A percentile compares a stretch with the other conserved stretches of the same genome.
phyloP scores from a whole-genome alignment of 2,113 vertebrate species.

The Thymallus thymallus region DNA sequence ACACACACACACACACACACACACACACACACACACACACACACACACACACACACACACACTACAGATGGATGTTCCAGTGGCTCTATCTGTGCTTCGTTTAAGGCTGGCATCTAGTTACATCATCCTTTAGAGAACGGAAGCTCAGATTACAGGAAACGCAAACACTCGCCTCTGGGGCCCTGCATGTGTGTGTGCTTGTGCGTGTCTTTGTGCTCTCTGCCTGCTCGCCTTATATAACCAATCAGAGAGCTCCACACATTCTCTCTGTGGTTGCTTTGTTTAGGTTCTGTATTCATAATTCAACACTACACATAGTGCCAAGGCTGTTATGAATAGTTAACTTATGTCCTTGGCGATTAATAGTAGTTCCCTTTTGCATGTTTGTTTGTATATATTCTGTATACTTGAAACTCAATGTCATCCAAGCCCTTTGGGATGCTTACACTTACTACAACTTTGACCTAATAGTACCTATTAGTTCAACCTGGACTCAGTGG shows the following conservation, averaged over 20 bases:
- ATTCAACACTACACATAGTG: constrained; percentile 54
- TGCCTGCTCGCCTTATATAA: constrained; percentile 60
- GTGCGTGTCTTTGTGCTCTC: constrained; percentile 23
- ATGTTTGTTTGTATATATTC: neutral
- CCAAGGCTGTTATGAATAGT: constrained; percentile 50
- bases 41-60: constrained; percentile 6
- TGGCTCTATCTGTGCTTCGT: constrained; percentile 44
- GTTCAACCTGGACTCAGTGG: neutral
- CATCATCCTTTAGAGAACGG: constrained; percentile 75
- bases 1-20: neutral
- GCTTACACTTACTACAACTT: neutral
- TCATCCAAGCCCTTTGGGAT: neutral
- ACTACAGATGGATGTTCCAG: neutral
- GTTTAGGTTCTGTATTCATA: constrained; percentile 64
- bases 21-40: neutral
- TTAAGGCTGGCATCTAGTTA: constrained; percentile 72
- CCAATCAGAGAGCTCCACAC: constrained; percentile 63
- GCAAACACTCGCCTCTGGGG: constrained; percentile 71
- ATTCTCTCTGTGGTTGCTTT: constrained; percentile 42
- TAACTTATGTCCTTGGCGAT: constrained; percentile 32
- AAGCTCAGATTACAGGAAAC: constrained; percentile 81
- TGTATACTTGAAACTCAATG: neutral
- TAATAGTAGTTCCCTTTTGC: neutral
- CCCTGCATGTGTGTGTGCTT: constrained; percentile 36
- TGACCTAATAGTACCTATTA: neutral